A percentile compares a stretch with the other conserved stretches of the same genome.
These are phyloP conservation scores for Stegana nigrithorax DNA, from an alignment of 2,888 invertebrate species.

Conservation along the genomic window DNA sequence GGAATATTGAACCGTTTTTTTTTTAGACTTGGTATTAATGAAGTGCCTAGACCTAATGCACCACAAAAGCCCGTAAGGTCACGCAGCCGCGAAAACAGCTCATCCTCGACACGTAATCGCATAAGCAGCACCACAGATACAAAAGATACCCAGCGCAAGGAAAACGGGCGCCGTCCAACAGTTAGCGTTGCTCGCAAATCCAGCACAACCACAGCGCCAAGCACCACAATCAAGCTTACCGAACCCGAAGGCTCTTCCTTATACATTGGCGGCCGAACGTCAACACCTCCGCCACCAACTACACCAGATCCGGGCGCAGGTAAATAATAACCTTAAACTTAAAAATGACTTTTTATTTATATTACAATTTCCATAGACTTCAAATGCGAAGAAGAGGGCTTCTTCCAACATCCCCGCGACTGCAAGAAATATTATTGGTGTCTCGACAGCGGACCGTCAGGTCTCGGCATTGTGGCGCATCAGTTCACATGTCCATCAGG, in stretches of 20 bases:
- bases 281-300: conserved; percentile 77
- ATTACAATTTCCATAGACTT: conserved; percentile 75
- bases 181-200: conserved; percentile 30
- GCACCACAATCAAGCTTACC: conserved; percentile 58
- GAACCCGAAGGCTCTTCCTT: conserved; percentile 58
- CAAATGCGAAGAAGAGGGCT: conserved; percentile 92
- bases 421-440: conserved; percentile 97
- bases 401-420: conserved; percentile 90
- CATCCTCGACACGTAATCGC: conserved; percentile 50
- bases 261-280: conserved; percentile 67
- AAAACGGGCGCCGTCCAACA: conserved; percentile 36
- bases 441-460: conserved; percentile 87
- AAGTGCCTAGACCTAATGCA: conserved; percentile 60
- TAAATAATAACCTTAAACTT: conserved; percentile 57
- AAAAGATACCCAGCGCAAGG: conserved; percentile 41
- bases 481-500: conserved; percentile 94
- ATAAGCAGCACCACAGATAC: conserved; percentile 40
- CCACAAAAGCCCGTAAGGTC: conserved; percentile 62
- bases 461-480: conserved; percentile 90
- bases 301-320: conserved; percentile 90
- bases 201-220: conserved; percentile 46
- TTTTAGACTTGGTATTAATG: conserved; percentile 63
- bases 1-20: too few species aligned
- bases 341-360: not conserved
- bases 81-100: conserved; percentile 54